Evolutionary conservation across 2,797 vertebrate genomes (phyloP), one percentile per base, ranked within the genome.

Genomic region (Artibeus jamaicensis): DNA sequence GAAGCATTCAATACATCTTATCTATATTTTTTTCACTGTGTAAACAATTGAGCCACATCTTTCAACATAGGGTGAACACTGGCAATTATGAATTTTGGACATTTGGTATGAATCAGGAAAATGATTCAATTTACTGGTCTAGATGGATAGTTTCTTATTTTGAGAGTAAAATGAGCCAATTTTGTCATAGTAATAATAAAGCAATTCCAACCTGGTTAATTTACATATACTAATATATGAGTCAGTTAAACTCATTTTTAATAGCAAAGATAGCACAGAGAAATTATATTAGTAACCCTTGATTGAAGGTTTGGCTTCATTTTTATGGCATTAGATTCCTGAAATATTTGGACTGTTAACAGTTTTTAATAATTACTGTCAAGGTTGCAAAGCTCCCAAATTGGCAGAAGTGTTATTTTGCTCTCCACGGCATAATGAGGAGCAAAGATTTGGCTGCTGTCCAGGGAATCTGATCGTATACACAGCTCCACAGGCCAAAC

Each of bases 301-400:
- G 70, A 91, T 55, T 87, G 86, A 95, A 44, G 12, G 48, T 70
- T 85, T 96, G 78, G 26, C 70, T 93, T 91, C 46, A 59, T 70
- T 96, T 86, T 89, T 76, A 62, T 39, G 34, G 34, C 44, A 89
- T 70, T 71, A 71, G 93, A 71, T 76, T 94, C 53, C 55, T 81
- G 26, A 70, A 91, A 42, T 89, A 92, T 87, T 91, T 91, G 57
- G 22, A 78, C 83, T 46, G 14, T 65, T 96, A 71, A 55, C 42
- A 26, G 77, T 73, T 96, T 85, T 85, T 67, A 95, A 78, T 82
- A 81, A 94, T 89, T 89, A 59, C 76, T 32, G 14, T 89, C 34
- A 86, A 91, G 19, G 46, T 86, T 86, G 95, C 55, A 70, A 77
- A 86, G n/a, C 24, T 46, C 65, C 70, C 26, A 3, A 53, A 74